phyloP scores from a whole-genome alignment of 2,113 vertebrate species.

The Hemichromis elongatus region DNA sequence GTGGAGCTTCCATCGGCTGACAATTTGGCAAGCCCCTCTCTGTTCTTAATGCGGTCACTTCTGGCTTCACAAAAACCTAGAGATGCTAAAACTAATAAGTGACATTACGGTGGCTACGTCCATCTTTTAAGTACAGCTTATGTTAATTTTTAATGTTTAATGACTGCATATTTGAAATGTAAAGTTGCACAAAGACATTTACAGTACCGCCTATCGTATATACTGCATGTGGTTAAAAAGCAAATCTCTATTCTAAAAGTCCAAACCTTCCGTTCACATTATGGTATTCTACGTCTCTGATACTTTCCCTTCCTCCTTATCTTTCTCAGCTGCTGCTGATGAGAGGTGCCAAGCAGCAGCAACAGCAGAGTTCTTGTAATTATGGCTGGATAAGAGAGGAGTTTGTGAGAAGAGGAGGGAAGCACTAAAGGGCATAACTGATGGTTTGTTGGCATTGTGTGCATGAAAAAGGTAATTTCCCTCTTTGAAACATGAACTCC shows the following conservation, averaged over 20 bases:
- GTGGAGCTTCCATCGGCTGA: not conserved
- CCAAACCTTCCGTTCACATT: not conserved
- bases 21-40: not conserved
- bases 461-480: constrained; percentile 22
- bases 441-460: constrained; percentile 30
- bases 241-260: not conserved
- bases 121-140: not conserved
- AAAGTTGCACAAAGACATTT: not conserved
- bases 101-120: not conserved
- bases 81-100: not conserved
- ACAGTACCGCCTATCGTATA: not conserved
- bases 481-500: constrained; percentile 41
- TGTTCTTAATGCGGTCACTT: not conserved
- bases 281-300: not conserved
- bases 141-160: not conserved
- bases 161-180: not conserved
- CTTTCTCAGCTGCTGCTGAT: not conserved
- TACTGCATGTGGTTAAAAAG: not conserved
- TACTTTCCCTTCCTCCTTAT: not conserved
- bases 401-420: not conserved
- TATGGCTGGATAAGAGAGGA: not conserved
- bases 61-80: not conserved
- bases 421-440: not conserved
- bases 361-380: not conserved
- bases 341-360: not conserved